Evolutionary conservation across 2,797 vertebrate species (phyloP).

Genomic region (Saxicola maurus): DNA sequence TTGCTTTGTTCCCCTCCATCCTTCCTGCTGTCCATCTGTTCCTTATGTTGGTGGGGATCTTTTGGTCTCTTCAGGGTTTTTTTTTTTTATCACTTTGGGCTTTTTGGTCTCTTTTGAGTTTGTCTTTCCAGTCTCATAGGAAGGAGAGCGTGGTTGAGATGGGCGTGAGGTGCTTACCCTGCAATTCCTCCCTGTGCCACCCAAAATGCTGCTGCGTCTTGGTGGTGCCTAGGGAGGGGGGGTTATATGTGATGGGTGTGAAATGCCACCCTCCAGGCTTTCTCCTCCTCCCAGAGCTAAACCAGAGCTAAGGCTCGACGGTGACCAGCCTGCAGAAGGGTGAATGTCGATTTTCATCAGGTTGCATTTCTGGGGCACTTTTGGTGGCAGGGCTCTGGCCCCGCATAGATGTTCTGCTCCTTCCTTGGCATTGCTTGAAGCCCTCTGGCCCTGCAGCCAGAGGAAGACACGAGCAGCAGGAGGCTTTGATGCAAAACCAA

Average conservation of each 20-base stretch:
- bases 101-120: not conserved
- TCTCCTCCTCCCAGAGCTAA: not conserved
- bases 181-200: not conserved
- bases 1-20: conserved; percentile 44
- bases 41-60: accelerated
- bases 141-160: not conserved
- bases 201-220: not conserved
- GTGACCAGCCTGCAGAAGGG: not conserved
- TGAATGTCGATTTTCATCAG: not conserved
- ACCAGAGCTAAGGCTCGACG: accelerated
- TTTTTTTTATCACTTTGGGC: not conserved
- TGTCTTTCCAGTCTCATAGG: not conserved
- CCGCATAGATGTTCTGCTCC: accelerated
- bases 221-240: not conserved
- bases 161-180: not conserved
- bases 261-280: not conserved
- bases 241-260: not conserved
- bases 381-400: not conserved
- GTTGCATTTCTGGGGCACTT: not conserved
- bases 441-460: not conserved
- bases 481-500: not conserved
- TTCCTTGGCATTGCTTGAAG: not conserved
- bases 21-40: not conserved
- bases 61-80: not conserved
- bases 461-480: accelerated